Evolutionary conservation across 2,797 vertebrate species (phyloP).

Genomic region (Halcyon leucocephala): DNA sequence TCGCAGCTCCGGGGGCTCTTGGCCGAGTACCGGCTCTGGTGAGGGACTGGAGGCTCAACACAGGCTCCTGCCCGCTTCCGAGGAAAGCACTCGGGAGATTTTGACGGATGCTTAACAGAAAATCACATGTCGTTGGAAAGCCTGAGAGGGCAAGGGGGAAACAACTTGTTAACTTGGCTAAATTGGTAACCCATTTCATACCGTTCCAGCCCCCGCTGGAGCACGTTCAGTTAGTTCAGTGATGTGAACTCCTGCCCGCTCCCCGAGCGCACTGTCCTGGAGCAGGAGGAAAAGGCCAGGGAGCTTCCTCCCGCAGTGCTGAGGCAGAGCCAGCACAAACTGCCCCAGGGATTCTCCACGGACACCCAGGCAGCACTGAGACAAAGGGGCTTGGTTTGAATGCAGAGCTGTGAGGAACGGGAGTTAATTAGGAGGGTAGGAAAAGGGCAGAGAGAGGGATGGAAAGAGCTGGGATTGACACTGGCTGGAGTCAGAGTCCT

Average conservation of each 20-base stretch:
- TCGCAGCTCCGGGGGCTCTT: background rate
- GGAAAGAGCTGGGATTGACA: background rate
- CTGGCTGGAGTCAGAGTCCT: background rate
- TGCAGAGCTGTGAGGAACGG: background rate
- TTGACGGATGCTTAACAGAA: too few relatives aligned
- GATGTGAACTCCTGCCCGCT: background rate
- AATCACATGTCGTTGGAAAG: background rate
- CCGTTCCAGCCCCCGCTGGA: fast-evolving
- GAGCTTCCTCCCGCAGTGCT: background rate
- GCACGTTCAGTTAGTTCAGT: background rate
- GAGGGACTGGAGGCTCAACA: background rate
- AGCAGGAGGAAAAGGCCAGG: background rate
- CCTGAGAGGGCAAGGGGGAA: background rate
- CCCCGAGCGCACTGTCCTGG: background rate
- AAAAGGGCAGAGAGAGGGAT: background rate
- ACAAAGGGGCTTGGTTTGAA: background rate
- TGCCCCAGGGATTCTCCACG: background rate
- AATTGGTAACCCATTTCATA: background rate
- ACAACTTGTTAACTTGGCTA: background rate
- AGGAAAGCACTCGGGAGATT: background rate
- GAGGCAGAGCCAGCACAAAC: fast-evolving
- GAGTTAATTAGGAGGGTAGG: background rate
- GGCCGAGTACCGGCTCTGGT: background rate
- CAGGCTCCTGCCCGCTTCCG: background rate
- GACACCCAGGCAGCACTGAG: background rate